Base-by-base conservation (phyloP, 2,888 invertebrate genomes). In the Heteropelma amictum region DNA sequence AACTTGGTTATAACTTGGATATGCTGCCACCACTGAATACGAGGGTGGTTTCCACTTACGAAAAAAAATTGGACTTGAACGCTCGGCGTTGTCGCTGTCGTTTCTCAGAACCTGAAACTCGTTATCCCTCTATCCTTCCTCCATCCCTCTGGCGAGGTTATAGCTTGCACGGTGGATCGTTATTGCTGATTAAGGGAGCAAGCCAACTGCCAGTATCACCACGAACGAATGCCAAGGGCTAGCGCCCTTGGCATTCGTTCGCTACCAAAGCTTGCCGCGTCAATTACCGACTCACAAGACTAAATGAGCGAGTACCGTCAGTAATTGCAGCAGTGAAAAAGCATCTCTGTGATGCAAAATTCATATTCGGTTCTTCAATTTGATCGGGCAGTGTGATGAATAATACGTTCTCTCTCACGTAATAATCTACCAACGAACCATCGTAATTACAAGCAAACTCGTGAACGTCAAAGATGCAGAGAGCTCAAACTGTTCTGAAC, bases 121-220 rank as follows among this genome's bases (percentile, higher is more conserved):
- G 54, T 51, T 10, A 23, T 45, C 35, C 26, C 30, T 38, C 56
- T 21, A 8, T 33, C 14, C 23, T 1, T 38, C 26, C 42, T 61
- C 38, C n/a, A 35, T 2, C 42, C 38, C 58, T 61, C 40, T 10
- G n/a, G 38, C 74, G 65, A 70, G 69, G 70, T 74, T 74, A 74
- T 70, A 69, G 65, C 60, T 47, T 40, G 19, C 49, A 38, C 45
- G 58, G 49, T 19, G 51, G 38, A 56, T 76, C 67, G 63, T 77
- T 77, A 70, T 77, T 72, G 72, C 76, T 70, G 77, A 72, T 77
- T 70, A 72, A 68, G 67, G 69, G 51, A 64, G 33, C 72, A 45
- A 10, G 2, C 45, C 53, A 42, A 42, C 54, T 75, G 49, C 30
- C 35, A 17, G 35, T 28, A 26, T 38, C 21, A 33, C n/a, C 28